Conservation (phyloP, 2,113 vertebrate species). For the Dendrocopos noguchii region DNA sequence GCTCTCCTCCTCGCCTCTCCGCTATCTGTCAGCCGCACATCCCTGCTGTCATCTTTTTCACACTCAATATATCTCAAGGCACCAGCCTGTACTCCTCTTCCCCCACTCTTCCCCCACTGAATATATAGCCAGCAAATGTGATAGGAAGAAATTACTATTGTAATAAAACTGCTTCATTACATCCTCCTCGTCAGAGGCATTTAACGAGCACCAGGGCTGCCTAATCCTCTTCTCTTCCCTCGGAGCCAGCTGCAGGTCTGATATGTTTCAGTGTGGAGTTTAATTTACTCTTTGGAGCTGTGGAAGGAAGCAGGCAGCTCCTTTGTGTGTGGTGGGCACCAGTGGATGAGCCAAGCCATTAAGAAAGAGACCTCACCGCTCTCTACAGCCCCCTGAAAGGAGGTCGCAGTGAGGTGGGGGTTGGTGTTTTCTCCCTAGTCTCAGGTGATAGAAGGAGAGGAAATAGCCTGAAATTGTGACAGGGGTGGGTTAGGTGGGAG, state of each 20-base stretch:
- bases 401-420: too few relatives aligned
- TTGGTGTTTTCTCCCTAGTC: too few relatives aligned
- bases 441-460: too few relatives aligned
- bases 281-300: conserved; percentile 30
- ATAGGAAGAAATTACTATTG: conserved; percentile 58
- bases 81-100: background rate
- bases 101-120: conserved; percentile 23
- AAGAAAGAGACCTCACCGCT: background rate
- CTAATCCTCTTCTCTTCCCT: conserved; percentile 16
- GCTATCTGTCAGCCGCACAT: background rate
- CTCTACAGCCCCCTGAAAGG: too few relatives aligned
- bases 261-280: background rate
- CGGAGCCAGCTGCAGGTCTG: conserved; percentile 61
- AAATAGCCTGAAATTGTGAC: too few relatives aligned
- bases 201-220: conserved; percentile 65
- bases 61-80: background rate
- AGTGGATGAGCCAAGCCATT: background rate
- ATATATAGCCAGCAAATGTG: conserved; percentile 34
- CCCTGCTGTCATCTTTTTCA: background rate
- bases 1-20: background rate
- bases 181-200: conserved; percentile 36
- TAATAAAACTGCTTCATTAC: conserved; percentile 69
- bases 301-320: background rate
- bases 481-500: too few relatives aligned
- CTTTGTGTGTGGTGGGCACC: background rate